Conservation (phyloP, 2,888 invertebrate genomes). For the Nasonia oneida region DNA sequence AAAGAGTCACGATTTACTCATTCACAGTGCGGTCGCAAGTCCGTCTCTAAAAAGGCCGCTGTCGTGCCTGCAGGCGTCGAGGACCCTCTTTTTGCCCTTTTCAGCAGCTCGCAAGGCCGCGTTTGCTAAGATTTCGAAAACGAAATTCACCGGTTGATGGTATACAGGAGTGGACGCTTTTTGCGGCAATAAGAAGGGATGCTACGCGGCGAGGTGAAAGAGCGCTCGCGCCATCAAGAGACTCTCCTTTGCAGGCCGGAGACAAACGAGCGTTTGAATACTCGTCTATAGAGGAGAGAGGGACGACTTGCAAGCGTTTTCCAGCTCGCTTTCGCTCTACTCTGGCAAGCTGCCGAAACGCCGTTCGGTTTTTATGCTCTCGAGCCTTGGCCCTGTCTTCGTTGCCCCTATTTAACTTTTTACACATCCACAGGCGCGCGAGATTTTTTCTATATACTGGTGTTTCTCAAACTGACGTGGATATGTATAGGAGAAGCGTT, state of each 20-base stretch:
- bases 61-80: background rate
- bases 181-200: background rate
- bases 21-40: background rate
- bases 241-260: slow-evolving; percentile 57
- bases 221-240: slow-evolving; percentile 45
- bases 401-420: background rate
- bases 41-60: background rate
- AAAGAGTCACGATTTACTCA: background rate
- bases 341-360: slow-evolving; percentile 43
- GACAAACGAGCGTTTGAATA: slow-evolving; percentile 72
- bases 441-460: background rate
- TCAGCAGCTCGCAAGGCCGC: background rate
- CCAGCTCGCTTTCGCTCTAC: slow-evolving; percentile 1
- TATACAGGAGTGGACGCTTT: background rate
- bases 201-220: background rate
- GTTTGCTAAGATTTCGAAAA: slow-evolving; percentile 27
- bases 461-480: too few species aligned
- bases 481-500: too few species aligned
- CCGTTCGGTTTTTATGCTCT: background rate
- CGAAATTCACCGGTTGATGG: slow-evolving; percentile 19
- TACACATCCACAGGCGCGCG: background rate
- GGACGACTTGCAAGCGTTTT: background rate
- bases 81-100: background rate
- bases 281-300: slow-evolving; percentile 63
- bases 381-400: background rate